Evolutionary conservation across 35 echinoderm and acorn worm species (phyloP).

Genomic region (Heliocidaris tuberculata): DNA sequence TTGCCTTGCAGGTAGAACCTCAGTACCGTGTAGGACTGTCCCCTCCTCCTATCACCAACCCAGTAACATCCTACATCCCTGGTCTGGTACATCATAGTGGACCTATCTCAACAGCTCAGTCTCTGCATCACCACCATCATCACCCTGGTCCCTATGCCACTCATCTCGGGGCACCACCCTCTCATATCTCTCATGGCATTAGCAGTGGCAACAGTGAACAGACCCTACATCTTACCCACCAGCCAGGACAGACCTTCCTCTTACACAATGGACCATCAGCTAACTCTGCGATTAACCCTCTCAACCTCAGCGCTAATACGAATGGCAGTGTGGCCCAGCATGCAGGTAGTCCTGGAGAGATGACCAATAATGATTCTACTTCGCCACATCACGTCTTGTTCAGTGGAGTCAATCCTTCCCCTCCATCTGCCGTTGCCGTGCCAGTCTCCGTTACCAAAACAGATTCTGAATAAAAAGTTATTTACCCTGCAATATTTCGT

Average conservation of each 20-base stretch:
- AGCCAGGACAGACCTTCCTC: not conserved
- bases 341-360: slow-evolving; percentile 18
- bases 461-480: not conserved
- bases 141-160: slow-evolving; percentile 15
- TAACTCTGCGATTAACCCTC: slow-evolving; percentile 40
- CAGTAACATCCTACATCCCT: slow-evolving; percentile 31
- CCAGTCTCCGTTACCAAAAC: slow-evolving; percentile 36
- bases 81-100: slow-evolving; percentile 20
- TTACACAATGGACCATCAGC: slow-evolving; percentile 52
- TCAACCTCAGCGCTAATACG: slow-evolving; percentile 54
- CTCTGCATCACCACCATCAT: not conserved
- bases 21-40: slow-evolving; percentile 35
- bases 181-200: slow-evolving; percentile 15
- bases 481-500: not conserved
- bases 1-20: slow-evolving; percentile 11
- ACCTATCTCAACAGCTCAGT: not conserved
- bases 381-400: slow-evolving; percentile 40
- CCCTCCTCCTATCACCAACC: slow-evolving; percentile 27
- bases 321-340: slow-evolving; percentile 20
- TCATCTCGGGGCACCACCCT: not conserved
- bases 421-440: slow-evolving; percentile 62
- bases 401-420: slow-evolving; percentile 62
- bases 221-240: not conserved
- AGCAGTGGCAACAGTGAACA: not conserved
- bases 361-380: slow-evolving; percentile 7